Base-by-base conservation (phyloP, 2,113 vertebrate species). In the Montifringilla adamsi region DNA sequence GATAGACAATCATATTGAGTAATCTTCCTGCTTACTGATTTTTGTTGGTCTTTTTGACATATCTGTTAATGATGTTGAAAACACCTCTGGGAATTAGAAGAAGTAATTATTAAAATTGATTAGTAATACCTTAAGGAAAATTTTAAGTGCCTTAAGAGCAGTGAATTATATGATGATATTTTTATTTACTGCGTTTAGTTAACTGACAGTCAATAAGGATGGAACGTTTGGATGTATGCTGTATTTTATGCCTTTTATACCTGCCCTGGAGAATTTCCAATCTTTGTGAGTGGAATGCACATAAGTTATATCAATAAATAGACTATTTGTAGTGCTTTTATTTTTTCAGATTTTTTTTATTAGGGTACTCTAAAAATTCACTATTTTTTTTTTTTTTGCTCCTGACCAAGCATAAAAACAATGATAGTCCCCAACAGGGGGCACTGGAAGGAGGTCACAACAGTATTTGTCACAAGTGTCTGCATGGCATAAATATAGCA, bases 191-290 rank as follows among this genome's bases (percentile, higher is more conserved):
- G 2, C 10, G 47, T 41, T 23, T 55, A 58, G 39, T 12, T 53
- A 82, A 68, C 17, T 62, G 33, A 53, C 24, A 62, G 67, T 81
- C 1, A 0, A 21, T 58, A 82, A 50, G 11, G 44, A 47, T 55
- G n/a, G 15, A 70, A 78, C 8, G 3, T 79, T 85, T 82, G 30
- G 33, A 33, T 46, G 3, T 33, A 28, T 0, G 0, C 4, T 82
- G 8, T 47, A 33, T 85, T 84, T 73, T 75, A 59, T 62, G 47
- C 8, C 6, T 67, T 84, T 73, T 75, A 59, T 62, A 52, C 8
- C 6, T 67, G 7, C 33, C 58, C 52, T 67, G 44, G 39, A 91
- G 66, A 75, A 84, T 78, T 82, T 78, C 87, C 17, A 59, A 7
- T 64, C 14, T 50, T 55, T 78, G 7, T 84, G 52, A 78, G 26